Conservation (phyloP, 2,888 invertebrate genomes). For the Drosophila yooni region DNA sequence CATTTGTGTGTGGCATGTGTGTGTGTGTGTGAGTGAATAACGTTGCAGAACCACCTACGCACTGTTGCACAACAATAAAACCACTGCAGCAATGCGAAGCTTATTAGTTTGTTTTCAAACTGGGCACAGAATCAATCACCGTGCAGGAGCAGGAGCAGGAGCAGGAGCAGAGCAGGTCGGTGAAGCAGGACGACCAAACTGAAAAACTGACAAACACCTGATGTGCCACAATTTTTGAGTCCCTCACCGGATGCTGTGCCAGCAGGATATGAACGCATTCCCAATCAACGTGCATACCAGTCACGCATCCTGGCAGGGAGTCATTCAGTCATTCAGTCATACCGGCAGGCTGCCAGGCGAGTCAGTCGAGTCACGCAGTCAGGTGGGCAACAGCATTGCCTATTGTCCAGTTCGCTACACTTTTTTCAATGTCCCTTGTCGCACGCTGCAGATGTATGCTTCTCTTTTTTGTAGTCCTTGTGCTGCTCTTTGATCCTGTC, state of each 20-base stretch:
- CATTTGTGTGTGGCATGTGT: too few relatives aligned
- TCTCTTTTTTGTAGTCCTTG: constrained; percentile 21
- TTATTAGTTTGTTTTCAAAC: constrained; percentile 76
- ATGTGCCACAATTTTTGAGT: constrained; percentile 39
- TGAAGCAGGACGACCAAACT: constrained; percentile 6
- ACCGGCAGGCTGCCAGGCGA: neutral
- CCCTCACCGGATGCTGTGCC: constrained; percentile 57
- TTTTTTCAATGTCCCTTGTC: constrained; percentile 2
- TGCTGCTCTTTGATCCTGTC: constrained; percentile 64
- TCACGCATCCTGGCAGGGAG: constrained; percentile 7
- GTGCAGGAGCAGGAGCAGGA: neutral
- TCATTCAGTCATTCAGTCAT: neutral
- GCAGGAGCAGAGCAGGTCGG: too few relatives aligned
- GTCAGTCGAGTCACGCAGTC: neutral
- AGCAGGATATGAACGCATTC: constrained; percentile 71
- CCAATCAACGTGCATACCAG: constrained; percentile 25
- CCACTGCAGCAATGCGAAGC: constrained; percentile 35
- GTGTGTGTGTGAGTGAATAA: constrained; percentile 29
- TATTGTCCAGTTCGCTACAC: constrained; percentile 20
- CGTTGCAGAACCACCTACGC: constrained; percentile 63
- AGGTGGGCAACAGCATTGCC: constrained; percentile 3
- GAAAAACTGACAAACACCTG: constrained; percentile 44
- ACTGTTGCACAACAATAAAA: constrained; percentile 72
- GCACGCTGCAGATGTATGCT: constrained; percentile 16
- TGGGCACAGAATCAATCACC: constrained; percentile 69